Evolutionary conservation across 2,888 invertebrate species (phyloP), one percentile per base, ranked within the genome.

Genomic region (Leucoptera coffeella): DNA sequence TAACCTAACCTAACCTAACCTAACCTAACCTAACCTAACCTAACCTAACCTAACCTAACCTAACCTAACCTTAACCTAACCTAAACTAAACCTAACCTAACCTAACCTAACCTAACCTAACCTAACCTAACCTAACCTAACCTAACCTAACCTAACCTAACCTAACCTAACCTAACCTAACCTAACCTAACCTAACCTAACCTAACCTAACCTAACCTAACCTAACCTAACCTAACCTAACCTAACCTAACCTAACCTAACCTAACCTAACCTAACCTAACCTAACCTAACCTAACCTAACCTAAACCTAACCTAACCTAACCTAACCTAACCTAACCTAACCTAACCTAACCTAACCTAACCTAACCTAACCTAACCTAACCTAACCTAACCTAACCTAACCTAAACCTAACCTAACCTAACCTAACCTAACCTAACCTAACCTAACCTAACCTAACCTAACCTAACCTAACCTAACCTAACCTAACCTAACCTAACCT

Each of bases 331-430:
- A 28, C 31, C 29, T 30, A 29, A 29, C 29, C 28, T 32, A 33
- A 35, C 35, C 33, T 31, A 30, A 30, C 32, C 31, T 31, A 24
- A 24, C 30, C 28, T 29, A 30, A 31, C 35, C 29, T 33, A 31
- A 33, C 33, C 33, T 30, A 34, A 34, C 36, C 34, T 34, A 33
- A 35, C 35, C 35, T 30, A 32, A 32, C 34, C 34, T 32, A 32
- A 34, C 34, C 34, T 35, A 35, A 35, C 34, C 34, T 32, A 34
- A 34, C 32, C 34, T n/a, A n/a, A n/a, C n/a, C n/a, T n/a, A n/a
- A n/a, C n/a, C n/a, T n/a, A n/a, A n/a, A n/a, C n/a, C n/a, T 30
- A 34, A 34, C 34, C 34, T 32, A 34, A 32, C 35, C 34, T 34
- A 34, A 34, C 34, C 34, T 32, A 35, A 35, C 34, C 34, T 32